A percentile compares a stretch with the other conserved stretches of the same genome.
Evolutionary conservation across 2,113 vertebrate genomes (phyloP).

Genomic region (Puma concolor): DNA sequence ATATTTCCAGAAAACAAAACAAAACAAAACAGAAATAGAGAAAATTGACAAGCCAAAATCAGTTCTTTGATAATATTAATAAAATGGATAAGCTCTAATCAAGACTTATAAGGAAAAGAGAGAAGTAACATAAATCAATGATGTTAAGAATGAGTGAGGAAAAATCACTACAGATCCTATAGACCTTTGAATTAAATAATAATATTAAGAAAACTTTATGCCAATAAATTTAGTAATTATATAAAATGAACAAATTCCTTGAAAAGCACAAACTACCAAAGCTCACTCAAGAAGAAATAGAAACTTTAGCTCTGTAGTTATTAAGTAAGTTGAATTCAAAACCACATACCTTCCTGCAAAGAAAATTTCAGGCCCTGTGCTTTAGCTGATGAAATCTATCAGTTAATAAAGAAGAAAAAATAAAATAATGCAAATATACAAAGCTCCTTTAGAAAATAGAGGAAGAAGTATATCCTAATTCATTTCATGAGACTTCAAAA

Average conservation of each 20-base stretch:
- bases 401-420: background rate
- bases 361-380: background rate
- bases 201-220: background rate
- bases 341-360: background rate
- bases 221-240: background rate
- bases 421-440: background rate
- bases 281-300: background rate
- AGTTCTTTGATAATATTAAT: background rate
- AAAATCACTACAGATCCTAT: no score
- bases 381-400: background rate
- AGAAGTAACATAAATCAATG: background rate
- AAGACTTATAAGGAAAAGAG: background rate
- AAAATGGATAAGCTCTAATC: background rate
- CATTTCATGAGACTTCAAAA: background rate
- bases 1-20: background rate
- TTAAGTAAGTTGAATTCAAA: background rate
- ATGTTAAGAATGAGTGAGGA: background rate
- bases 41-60: background rate
- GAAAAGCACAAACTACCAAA: background rate
- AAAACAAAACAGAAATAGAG: background rate
- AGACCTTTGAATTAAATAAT: background rate
- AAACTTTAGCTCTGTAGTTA: background rate
- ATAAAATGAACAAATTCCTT: background rate
- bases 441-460: background rate
- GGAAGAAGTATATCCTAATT: background rate